Evolutionary conservation across 2,888 invertebrate genomes (phyloP).

Genomic region (Byasa hedistus): DNA sequence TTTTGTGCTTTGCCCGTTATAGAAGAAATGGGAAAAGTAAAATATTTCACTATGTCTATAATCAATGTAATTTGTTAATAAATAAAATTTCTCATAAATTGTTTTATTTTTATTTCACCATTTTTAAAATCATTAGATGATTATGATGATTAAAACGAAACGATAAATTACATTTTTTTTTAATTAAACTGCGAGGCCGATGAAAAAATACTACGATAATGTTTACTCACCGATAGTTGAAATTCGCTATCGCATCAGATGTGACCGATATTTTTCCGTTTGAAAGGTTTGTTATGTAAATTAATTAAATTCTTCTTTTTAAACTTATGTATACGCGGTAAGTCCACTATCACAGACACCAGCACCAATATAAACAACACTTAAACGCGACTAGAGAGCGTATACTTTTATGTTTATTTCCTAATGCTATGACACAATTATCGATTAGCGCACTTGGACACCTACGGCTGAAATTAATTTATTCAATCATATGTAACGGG

Average conservation of each 20-base stretch:
- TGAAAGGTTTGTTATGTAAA: conserved; percentile 26
- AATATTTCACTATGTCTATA: too few relatives aligned
- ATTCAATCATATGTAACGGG: conserved; percentile 28
- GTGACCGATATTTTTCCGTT: conserved; percentile 10
- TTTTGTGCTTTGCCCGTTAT: too few relatives aligned
- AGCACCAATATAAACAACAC: conserved; percentile 19
- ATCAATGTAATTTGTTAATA: too few relatives aligned
- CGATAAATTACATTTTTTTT: too few relatives aligned
- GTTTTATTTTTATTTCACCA: too few relatives aligned
- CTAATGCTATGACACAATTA: conserved; percentile 31
- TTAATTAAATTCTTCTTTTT: background rate
- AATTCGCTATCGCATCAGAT: conserved; percentile 21
- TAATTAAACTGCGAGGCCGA: too few relatives aligned
- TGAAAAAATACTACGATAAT: too few relatives aligned
- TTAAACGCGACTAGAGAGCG: background rate
- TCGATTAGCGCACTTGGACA: conserved; percentile 30
- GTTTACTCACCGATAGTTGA: conserved; percentile 27
- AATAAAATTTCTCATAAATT: too few relatives aligned
- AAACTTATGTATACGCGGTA: background rate
- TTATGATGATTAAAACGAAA: too few relatives aligned
- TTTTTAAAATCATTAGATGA: too few relatives aligned
- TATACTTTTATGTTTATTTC: conserved; percentile 23
- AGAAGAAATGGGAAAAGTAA: too few relatives aligned
- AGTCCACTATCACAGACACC: conserved; percentile 28
- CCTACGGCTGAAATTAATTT: conserved; percentile 30